These are phyloP conservation scores for Laspeyria flexula DNA, from an alignment of 2,888 invertebrate genomes.

Conservation along the genomic window DNA sequence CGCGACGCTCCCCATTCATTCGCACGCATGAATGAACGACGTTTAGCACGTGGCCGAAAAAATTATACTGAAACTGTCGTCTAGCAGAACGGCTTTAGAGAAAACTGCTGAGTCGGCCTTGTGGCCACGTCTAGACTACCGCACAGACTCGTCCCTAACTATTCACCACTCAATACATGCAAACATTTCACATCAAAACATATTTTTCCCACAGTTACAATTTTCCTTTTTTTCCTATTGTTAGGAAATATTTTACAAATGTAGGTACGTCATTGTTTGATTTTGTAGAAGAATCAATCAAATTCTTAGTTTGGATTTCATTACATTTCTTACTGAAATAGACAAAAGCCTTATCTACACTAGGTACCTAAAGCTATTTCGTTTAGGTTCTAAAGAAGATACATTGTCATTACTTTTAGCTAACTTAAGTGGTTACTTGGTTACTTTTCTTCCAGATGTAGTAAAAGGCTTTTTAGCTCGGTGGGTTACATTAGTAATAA, in stretches of 20 bases:
- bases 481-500: too few relatives aligned
- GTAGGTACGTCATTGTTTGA: not conserved
- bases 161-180: not conserved
- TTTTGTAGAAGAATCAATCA: not conserved
- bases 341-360: too few relatives aligned
- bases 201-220: constrained; percentile 1
- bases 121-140: constrained; percentile 21
- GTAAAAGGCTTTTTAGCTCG: too few relatives aligned
- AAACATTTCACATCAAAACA: not conserved
- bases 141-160: constrained; percentile 16
- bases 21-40: constrained; percentile 77
- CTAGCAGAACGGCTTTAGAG: constrained; percentile 30
- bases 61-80: constrained; percentile 60
- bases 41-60: constrained; percentile 72
- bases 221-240: not conserved
- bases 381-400: too few relatives aligned
- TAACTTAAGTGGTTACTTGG: too few relatives aligned
- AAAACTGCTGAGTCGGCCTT: constrained; percentile 35
- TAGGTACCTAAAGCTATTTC: too few relatives aligned
- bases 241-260: not conserved
- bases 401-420: too few relatives aligned
- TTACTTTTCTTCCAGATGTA: too few relatives aligned
- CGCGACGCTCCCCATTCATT: constrained; percentile 70
- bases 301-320: too few relatives aligned
- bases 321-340: too few relatives aligned